These are phyloP conservation scores for Helleia helle DNA, from an alignment of 2,888 invertebrate species.

Conservation along the genomic window DNA sequence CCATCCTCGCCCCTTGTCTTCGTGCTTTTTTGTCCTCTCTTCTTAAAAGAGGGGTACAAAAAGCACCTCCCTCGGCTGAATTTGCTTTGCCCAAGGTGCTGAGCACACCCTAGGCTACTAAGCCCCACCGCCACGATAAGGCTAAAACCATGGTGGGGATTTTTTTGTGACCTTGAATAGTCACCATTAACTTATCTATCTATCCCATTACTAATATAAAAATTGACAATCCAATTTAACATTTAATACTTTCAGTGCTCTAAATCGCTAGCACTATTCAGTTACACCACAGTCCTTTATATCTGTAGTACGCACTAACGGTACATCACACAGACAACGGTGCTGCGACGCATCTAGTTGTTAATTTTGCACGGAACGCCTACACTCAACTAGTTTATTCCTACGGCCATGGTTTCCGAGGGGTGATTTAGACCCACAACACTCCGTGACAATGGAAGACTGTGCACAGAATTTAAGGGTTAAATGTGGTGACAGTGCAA, in stretches of 20 bases:
- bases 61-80: too few relatives aligned
- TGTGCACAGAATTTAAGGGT: slow-evolving; percentile 30
- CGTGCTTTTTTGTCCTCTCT: too few relatives aligned
- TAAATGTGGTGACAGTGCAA: slow-evolving; percentile 18
- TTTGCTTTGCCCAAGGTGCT: too few relatives aligned
- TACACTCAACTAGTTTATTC: slow-evolving; percentile 47
- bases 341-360: slow-evolving; percentile 31
- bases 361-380: slow-evolving; percentile 48
- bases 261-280: slow-evolving; percentile 12
- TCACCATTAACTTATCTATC: neutral
- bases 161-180: too few relatives aligned
- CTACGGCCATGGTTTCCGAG: slow-evolving; percentile 28
- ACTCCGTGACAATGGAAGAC: slow-evolving; percentile 29
- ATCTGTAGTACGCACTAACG: slow-evolving; percentile 37
- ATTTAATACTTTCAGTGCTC: neutral
- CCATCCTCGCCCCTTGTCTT: too few relatives aligned
- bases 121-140: too few relatives aligned
- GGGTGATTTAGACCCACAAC: slow-evolving; percentile 35
- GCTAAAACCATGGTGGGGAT: too few relatives aligned
- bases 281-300: slow-evolving; percentile 19
- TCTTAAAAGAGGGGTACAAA: too few relatives aligned
- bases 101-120: too few relatives aligned
- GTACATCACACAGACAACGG: slow-evolving; percentile 32
- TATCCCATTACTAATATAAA: neutral
- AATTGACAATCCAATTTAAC: neutral